Conservation (phyloP, 1,140 invertebrate species). For the Bicyclus anynana region DNA sequence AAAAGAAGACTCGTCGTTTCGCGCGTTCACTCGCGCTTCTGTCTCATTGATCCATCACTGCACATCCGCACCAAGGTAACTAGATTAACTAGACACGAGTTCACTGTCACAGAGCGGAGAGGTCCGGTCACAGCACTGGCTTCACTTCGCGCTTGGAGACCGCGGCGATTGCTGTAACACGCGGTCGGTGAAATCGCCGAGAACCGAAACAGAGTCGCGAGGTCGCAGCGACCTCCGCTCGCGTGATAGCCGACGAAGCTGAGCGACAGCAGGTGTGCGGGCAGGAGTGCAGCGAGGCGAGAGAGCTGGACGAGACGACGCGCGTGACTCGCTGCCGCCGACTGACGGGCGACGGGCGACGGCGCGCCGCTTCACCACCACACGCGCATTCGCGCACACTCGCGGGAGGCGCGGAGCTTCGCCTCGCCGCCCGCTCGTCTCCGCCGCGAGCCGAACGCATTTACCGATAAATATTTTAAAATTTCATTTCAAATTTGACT, state of each 20-base stretch:
- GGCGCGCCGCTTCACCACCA: slow-evolving; percentile 53
- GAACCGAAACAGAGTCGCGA: slow-evolving; percentile 53
- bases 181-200: slow-evolving; percentile 45
- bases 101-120: slow-evolving; percentile 67
- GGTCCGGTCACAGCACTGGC: slow-evolving; percentile 49
- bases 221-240: slow-evolving; percentile 61
- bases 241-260: slow-evolving; percentile 64
- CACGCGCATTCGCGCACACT: slow-evolving; percentile 62
- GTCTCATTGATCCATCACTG: slow-evolving; percentile 74
- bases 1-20: slow-evolving; percentile 46
- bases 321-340: slow-evolving; percentile 69
- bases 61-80: slow-evolving; percentile 69
- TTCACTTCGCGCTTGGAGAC: slow-evolving; percentile 29
- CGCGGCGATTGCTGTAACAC: slow-evolving; percentile 35
- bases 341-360: slow-evolving; percentile 68
- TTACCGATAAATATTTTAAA: slow-evolving; percentile 52
- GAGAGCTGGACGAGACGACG: slow-evolving; percentile 56
- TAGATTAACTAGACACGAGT: too few relatives aligned
- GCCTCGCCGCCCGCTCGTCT: slow-evolving; percentile 32
- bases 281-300: slow-evolving; percentile 44
- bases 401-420: slow-evolving; percentile 40
- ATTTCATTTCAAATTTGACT: slow-evolving; percentile 51
- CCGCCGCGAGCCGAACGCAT: slow-evolving; percentile 35
- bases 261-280: slow-evolving; percentile 54
- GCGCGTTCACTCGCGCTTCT: slow-evolving; percentile 50